A percentile compares a stretch with the other conserved stretches of the same genome.
Conservation (phyloP, 1,140 invertebrate species). For the Lepeophtheirus salmonis region DNA sequence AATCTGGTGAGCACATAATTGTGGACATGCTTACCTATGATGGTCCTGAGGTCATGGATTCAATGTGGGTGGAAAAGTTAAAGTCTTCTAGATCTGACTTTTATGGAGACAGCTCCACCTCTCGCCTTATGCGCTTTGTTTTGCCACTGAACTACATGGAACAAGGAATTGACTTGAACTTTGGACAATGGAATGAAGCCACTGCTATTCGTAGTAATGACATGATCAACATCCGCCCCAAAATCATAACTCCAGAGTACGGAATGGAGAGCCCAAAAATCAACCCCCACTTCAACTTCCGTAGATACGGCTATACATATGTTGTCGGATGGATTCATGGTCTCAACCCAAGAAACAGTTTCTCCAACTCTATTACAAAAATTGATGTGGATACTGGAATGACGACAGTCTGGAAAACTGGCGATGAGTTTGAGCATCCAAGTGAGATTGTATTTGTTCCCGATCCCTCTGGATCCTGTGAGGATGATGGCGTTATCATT, state of each 20-base stretch:
- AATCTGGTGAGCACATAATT: background rate
- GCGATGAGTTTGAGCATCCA: background rate
- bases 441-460: background rate
- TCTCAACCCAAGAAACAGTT: background rate
- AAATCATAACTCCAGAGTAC: too few relatives aligned
- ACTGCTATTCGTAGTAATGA: too few relatives aligned
- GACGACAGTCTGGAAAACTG: background rate
- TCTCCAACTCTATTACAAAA: constrained; percentile 1
- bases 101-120: too few relatives aligned
- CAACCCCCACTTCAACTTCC: background rate
- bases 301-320: background rate
- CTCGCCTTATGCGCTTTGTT: too few relatives aligned
- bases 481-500: constrained; percentile 4
- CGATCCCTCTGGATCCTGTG: background rate
- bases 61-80: constrained; percentile 3
- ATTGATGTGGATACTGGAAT: background rate
- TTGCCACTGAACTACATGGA: too few relatives aligned
- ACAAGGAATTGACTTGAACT: too few relatives aligned
- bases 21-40: constrained; percentile 7
- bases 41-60: background rate
- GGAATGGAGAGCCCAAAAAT: background rate
- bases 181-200: too few relatives aligned
- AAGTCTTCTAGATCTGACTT: too few relatives aligned
- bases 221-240: too few relatives aligned
- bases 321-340: background rate